phyloP scores from a whole-genome alignment of 2,797 vertebrate species.

The Amazona finschi region DNA sequence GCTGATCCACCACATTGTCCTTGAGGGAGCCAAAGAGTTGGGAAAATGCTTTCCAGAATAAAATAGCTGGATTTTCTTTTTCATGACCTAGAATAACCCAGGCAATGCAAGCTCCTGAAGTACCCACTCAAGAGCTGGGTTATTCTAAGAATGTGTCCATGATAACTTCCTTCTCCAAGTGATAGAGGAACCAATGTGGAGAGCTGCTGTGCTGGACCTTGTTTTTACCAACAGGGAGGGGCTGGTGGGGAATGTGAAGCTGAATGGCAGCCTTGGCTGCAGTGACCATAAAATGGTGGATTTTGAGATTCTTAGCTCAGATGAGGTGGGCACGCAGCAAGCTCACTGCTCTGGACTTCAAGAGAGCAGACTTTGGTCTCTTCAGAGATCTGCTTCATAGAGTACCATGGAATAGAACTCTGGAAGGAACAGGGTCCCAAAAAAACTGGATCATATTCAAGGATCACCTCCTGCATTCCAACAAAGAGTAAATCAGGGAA shows the following conservation, averaged over 20 bases:
- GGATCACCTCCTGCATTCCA: background rate
- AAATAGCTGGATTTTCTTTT: conserved; percentile 64
- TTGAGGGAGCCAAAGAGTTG: conserved; percentile 70
- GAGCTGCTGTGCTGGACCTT: background rate
- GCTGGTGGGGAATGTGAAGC: background rate
- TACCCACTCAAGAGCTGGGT: conserved; percentile 53
- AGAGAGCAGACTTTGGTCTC: background rate
- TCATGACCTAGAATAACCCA: conserved; percentile 60
- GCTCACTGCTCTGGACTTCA: background rate
- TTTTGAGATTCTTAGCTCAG: background rate
- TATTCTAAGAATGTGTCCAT: background rate
- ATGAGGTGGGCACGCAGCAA: background rate
- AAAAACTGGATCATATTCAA: background rate
- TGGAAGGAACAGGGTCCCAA: background rate
- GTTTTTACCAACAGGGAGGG: background rate
- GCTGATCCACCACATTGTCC: conserved; percentile 72
- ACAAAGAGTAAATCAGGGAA: background rate
- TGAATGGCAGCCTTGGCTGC: background rate
- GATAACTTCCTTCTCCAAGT: background rate
- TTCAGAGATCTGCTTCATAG: background rate
- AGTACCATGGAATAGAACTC: background rate
- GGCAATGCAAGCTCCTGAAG: conserved; percentile 64
- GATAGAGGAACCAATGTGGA: background rate
- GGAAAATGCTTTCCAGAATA: conserved; percentile 68
- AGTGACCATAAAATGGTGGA: background rate